Conservation (phyloP, 2,113 vertebrate genomes). For the Nothoprocta pentlandii region DNA sequence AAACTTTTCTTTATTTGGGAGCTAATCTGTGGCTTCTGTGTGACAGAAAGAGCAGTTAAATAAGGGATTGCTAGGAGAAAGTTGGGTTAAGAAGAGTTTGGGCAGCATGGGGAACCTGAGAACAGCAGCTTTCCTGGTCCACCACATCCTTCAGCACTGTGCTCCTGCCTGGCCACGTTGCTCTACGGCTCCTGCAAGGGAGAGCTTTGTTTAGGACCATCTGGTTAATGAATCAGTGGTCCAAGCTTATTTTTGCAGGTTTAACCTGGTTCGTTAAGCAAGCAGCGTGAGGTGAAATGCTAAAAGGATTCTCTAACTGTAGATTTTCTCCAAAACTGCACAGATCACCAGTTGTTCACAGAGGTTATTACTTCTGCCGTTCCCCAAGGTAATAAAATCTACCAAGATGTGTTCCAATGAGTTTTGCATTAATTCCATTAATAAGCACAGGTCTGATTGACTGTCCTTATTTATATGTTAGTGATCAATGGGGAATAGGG, state of each 20-base stretch:
- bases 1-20: background rate
- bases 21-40: background rate
- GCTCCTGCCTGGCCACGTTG: background rate
- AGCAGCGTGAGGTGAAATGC: background rate
- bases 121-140: background rate
- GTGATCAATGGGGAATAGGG: background rate
- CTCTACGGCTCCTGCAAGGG: background rate
- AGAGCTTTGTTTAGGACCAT: background rate
- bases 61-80: background rate
- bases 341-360: background rate
- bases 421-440: conserved; percentile 8
- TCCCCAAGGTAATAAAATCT: background rate
- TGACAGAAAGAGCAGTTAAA: background rate
- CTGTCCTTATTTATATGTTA: conserved; percentile 5
- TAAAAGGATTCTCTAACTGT: background rate
- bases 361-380: background rate
- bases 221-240: background rate
- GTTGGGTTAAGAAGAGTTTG: background rate
- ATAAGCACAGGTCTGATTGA: background rate
- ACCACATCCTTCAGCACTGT: too few relatives aligned
- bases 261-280: background rate
- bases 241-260: background rate
- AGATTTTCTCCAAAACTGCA: background rate
- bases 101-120: background rate
- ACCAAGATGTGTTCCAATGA: background rate